A percentile compares a stretch with the other conserved stretches of the same genome.
Conservation (phyloP, 2,888 invertebrate genomes). For the Seladonia tumulorum region DNA sequence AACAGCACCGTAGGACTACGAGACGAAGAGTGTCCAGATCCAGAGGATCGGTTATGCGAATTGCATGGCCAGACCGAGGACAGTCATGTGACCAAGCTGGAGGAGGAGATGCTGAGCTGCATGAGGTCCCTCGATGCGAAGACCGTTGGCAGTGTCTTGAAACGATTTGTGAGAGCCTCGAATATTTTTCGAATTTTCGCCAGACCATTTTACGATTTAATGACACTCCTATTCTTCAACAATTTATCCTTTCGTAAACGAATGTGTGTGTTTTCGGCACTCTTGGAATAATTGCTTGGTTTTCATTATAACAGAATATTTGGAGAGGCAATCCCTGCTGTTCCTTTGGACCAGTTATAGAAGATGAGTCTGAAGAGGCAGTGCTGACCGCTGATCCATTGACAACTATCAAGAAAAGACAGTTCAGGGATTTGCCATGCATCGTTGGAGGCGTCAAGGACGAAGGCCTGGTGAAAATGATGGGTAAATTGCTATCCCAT, state of each 20-base stretch:
- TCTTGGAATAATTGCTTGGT: not conserved
- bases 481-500: slow-evolving; percentile 59
- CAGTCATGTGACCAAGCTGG: not conserved
- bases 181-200: not conserved
- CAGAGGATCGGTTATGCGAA: not conserved
- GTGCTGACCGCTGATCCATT: slow-evolving; percentile 76
- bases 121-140: slow-evolving; percentile 58
- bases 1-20: not conserved
- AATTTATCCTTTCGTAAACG: no score
- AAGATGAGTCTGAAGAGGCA: slow-evolving; percentile 75
- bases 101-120: slow-evolving; percentile 66
- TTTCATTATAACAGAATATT: slow-evolving; percentile 30
- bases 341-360: slow-evolving; percentile 77
- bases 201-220: no score
- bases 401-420: slow-evolving; percentile 58
- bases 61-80: fast-evolving
- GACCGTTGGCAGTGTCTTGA: not conserved
- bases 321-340: slow-evolving; percentile 62
- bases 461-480: slow-evolving; percentile 73
- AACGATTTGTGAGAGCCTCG: slow-evolving; percentile 53
- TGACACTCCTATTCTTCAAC: no score
- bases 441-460: slow-evolving; percentile 75
- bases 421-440: slow-evolving; percentile 78
- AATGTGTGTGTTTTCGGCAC: no score
- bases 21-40: not conserved